These are phyloP conservation scores for Plestiodon gilberti DNA, from an alignment of 2,113 vertebrate species.

Conservation along the genomic window DNA sequence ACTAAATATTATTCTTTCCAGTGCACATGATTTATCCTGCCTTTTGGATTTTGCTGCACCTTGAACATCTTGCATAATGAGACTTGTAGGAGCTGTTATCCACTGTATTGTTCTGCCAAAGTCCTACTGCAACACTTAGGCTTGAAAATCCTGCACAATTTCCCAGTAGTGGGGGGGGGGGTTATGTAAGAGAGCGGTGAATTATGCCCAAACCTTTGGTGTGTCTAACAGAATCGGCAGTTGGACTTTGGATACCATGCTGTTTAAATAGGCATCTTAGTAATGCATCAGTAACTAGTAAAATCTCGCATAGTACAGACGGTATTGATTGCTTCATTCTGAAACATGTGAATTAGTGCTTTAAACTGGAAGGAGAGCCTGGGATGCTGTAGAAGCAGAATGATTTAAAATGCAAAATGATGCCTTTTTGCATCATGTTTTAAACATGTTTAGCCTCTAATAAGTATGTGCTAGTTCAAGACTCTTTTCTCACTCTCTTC, in stretches of 20 bases:
- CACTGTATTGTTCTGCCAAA: neutral
- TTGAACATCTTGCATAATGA: neutral
- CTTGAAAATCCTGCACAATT: neutral
- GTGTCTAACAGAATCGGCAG: neutral
- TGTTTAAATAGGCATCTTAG: neutral
- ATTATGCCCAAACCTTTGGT: neutral
- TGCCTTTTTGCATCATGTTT: slow-evolving; percentile 52
- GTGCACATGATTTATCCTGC: neutral
- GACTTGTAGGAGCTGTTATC: neutral
- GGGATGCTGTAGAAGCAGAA: neutral
- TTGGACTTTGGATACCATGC: neutral
- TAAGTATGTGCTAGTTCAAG: neutral
- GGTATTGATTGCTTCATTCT: slow-evolving; percentile 16
- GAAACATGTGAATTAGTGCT: neutral
- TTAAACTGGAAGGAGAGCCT: slow-evolving; percentile 12
- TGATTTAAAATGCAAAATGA: slow-evolving; percentile 27
- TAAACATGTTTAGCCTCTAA: slow-evolving; percentile 1
- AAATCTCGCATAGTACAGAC: slow-evolving; percentile 23
- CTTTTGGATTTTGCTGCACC: neutral
- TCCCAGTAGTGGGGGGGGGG: neutral
- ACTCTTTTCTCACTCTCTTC: neutral
- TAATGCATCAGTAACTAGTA: neutral
- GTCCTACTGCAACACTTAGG: slow-evolving; percentile 23
- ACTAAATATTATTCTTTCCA: neutral
- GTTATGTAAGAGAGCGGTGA: slow-evolving; percentile 20